Conservation (phyloP, 2,113 vertebrate species). For the Carlito syrichta region DNA sequence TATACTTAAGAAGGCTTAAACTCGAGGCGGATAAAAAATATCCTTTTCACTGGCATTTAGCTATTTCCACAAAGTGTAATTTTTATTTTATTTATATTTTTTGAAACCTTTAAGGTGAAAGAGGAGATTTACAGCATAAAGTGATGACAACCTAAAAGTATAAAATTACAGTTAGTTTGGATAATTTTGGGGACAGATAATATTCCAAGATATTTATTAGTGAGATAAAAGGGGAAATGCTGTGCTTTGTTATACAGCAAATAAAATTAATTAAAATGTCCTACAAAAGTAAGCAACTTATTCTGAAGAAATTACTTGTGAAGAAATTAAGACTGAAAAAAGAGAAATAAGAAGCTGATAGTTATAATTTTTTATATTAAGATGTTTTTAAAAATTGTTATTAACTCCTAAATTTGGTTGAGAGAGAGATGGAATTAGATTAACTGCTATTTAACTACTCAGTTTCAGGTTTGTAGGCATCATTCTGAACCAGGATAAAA, state of each 20-base stretch:
- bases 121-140: not conserved
- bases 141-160: slow-evolving; percentile 26
- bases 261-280: slow-evolving; percentile 42
- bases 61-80: slow-evolving; percentile 17
- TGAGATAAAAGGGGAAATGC: not conserved
- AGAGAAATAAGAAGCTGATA: not conserved
- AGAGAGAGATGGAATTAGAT: not conserved
- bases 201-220: not conserved
- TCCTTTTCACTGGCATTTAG: not conserved
- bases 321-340: slow-evolving; percentile 26
- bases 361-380: not conserved
- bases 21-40: slow-evolving; percentile 3
- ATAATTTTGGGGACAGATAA: not conserved
- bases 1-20: not conserved
- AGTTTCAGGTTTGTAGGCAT: slow-evolving; percentile 36
- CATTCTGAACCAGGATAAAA: slow-evolving; percentile 40
- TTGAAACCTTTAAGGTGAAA: slow-evolving; percentile 26
- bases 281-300: not conserved
- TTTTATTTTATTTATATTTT: slow-evolving; percentile 9
- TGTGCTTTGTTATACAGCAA: slow-evolving; percentile 7
- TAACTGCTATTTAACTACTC: slow-evolving; percentile 18
- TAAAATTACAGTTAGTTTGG: slow-evolving; percentile 49
- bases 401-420: slow-evolving; percentile 33
- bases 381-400: slow-evolving; percentile 14
- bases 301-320: slow-evolving; percentile 14